These are phyloP conservation scores for Drosophila buzzatii DNA, from an alignment of 2,888 invertebrate genomes.

Conservation along the genomic window DNA sequence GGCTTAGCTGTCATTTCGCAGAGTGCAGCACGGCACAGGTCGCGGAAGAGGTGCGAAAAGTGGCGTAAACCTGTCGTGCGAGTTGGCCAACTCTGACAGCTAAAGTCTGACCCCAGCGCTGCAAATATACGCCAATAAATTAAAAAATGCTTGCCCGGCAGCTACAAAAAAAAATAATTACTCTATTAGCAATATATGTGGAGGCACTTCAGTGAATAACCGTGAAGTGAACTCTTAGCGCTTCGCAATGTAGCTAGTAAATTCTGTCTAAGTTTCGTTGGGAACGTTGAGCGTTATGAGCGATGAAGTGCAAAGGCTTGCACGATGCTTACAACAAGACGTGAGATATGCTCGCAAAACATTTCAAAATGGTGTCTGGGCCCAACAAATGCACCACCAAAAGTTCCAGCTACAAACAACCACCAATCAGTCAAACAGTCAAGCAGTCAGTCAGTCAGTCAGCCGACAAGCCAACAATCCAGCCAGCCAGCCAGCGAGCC, in stretches of 20 bases:
- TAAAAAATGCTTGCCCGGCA: slow-evolving; percentile 33
- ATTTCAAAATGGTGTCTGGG: slow-evolving; percentile 36
- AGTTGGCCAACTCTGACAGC: background rate
- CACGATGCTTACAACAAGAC: slow-evolving; percentile 9
- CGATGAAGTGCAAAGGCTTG: slow-evolving; percentile 36
- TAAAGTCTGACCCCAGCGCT: slow-evolving; percentile 32
- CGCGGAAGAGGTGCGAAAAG: slow-evolving; percentile 68
- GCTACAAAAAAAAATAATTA: slow-evolving; percentile 44
- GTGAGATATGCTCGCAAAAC: slow-evolving; percentile 22
- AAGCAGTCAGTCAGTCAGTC: slow-evolving; percentile 34
- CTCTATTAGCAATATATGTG: slow-evolving; percentile 30
- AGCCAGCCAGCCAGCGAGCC: slow-evolving; percentile 39
- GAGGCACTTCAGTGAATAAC: background rate
- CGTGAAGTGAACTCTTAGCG: background rate
- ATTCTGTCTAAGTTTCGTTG: slow-evolving; percentile 1
- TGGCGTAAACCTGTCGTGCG: slow-evolving; percentile 57
- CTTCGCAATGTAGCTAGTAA: background rate
- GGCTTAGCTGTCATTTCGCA: slow-evolving; percentile 62
- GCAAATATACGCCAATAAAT: slow-evolving; percentile 56
- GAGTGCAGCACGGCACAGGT: slow-evolving; percentile 56
- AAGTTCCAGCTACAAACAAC: slow-evolving; percentile 51
- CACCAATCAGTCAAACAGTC: slow-evolving; percentile 70
- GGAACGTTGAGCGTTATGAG: slow-evolving; percentile 24
- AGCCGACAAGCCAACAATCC: slow-evolving; percentile 34
- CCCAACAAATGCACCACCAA: slow-evolving; percentile 50